Evolutionary conservation across 2,888 invertebrate genomes (phyloP).

Genomic region (Aethes cnicana): DNA sequence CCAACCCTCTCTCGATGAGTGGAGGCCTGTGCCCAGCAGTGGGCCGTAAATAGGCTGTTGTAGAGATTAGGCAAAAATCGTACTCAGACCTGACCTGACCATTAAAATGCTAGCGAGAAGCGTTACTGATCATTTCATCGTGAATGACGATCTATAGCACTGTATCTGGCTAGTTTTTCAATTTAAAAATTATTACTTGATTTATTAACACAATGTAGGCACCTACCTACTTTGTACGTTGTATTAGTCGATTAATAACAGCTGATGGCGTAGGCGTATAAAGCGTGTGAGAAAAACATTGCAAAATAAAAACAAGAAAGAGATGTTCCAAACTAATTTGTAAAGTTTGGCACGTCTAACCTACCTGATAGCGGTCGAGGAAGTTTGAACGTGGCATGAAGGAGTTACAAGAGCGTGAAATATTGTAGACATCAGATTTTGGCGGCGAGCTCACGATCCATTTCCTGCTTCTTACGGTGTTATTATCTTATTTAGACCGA

Average conservation of each 20-base stretch:
- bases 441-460: slow-evolving; percentile 46
- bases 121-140: background rate
- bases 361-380: slow-evolving; percentile 65
- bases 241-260: slow-evolving; percentile 18
- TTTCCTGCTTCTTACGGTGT: slow-evolving; percentile 42
- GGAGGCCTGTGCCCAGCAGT: no score
- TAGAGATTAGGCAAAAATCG: no score
- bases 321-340: slow-evolving; percentile 63
- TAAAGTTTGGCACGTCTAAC: slow-evolving; percentile 65
- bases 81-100: slow-evolving; percentile 8
- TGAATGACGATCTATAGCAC: background rate
- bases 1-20: no score
- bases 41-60: no score
- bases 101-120: slow-evolving; percentile 3
- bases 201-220: slow-evolving; percentile 1
- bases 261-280: background rate
- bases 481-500: slow-evolving; percentile 41
- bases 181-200: slow-evolving; percentile 1
- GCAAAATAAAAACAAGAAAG: slow-evolving; percentile 48
- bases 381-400: slow-evolving; percentile 64
- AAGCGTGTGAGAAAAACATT: slow-evolving; percentile 24
- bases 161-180: background rate
- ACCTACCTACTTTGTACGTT: no score
- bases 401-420: slow-evolving; percentile 63
- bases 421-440: slow-evolving; percentile 58